phyloP scores from a whole-genome alignment of 2,797 vertebrate species.

The Acrossocheilus fasciatus region DNA sequence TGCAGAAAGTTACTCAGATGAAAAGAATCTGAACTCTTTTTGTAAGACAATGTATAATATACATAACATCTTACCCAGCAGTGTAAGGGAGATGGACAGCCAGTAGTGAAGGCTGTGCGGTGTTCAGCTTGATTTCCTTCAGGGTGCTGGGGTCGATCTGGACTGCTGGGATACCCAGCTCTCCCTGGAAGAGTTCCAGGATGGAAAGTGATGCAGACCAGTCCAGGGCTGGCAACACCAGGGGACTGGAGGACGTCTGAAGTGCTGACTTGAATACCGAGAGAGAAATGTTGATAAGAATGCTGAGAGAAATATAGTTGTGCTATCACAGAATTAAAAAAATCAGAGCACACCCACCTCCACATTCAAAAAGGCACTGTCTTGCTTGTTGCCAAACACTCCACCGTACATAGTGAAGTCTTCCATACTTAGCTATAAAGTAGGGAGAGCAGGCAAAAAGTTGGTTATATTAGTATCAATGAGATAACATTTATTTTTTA shows the following conservation, averaged over 20 bases:
- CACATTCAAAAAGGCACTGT: conserved; percentile 84
- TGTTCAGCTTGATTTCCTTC: conserved; percentile 78
- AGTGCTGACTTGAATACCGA: conserved; percentile 77
- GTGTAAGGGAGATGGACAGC: conserved; percentile 84
- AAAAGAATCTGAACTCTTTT: background rate
- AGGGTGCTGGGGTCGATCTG: conserved; percentile 81
- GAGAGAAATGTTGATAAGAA: background rate
- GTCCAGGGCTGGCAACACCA: conserved; percentile 83
- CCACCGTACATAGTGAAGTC: conserved; percentile 90
- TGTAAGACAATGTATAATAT: background rate
- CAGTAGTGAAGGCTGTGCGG: conserved; percentile 80
- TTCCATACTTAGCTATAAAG: conserved; percentile 85
- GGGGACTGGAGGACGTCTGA: conserved; percentile 77
- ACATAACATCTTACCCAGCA: conserved; percentile 69
- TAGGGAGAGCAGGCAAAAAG: conserved; percentile 8
- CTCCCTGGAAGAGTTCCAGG: conserved; percentile 80
- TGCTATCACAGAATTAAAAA: background rate
- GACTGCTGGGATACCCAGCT: conserved; percentile 80
- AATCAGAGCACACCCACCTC: conserved; percentile 76
- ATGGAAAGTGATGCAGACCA: conserved; percentile 80
- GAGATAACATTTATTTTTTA: background rate
- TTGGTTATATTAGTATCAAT: background rate
- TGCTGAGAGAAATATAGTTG: background rate
- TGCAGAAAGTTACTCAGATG: background rate
- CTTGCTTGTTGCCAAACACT: conserved; percentile 88